These are phyloP conservation scores for Ammodytes marinus DNA, from an alignment of 2,113 vertebrate genomes.

Conservation along the genomic window DNA sequence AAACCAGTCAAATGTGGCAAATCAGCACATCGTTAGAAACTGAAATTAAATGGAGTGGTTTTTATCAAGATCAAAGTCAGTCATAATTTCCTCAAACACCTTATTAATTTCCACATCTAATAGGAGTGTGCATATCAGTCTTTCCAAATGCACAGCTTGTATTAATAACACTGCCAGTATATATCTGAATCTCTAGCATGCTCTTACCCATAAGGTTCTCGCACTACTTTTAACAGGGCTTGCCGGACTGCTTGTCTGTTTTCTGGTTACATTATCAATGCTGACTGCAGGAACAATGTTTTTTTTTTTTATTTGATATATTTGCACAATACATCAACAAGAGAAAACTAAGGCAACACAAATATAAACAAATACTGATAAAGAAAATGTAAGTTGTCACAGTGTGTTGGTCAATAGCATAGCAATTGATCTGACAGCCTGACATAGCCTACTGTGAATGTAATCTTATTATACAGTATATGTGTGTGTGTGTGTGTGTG, in stretches of 20 bases:
- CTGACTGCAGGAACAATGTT: background rate
- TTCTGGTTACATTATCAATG: background rate
- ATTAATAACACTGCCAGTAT: constrained; percentile 19
- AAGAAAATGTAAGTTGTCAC: background rate
- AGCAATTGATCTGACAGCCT: background rate
- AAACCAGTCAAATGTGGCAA: constrained; percentile 64
- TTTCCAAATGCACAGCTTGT: background rate
- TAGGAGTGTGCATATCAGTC: constrained; percentile 26
- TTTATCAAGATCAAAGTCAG: constrained; percentile 62
- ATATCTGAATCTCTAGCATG: background rate
- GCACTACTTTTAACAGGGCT: background rate
- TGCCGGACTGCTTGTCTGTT: background rate
- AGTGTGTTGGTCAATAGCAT: background rate
- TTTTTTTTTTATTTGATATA: background rate
- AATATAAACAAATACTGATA: too few species aligned
- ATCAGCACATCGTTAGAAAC: constrained; percentile 50
- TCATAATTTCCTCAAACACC: constrained; percentile 56
- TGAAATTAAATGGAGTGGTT: constrained; percentile 46
- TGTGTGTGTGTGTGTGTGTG: too few species aligned
- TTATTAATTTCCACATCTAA: constrained; percentile 47
- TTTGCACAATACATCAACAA: too few species aligned
- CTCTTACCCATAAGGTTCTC: background rate
- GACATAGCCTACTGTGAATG: background rate
- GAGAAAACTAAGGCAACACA: too few species aligned
- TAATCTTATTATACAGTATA: too few species aligned